Evolutionary conservation across 2,113 vertebrate species (phyloP).

Genomic region (Cichladusa arquata): DNA sequence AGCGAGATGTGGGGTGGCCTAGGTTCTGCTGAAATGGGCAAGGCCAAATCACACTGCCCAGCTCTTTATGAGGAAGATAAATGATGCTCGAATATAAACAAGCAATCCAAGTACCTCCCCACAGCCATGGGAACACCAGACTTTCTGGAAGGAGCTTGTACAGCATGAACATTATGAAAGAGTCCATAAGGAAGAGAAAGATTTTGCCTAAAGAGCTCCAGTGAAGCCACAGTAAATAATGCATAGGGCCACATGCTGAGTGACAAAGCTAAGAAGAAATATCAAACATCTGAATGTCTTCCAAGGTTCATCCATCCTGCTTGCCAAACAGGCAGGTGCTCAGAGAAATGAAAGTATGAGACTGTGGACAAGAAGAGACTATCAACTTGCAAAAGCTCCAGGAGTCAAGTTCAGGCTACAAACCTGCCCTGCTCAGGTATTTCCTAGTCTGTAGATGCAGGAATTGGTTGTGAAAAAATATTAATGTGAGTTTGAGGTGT

Average conservation of each 20-base stretch:
- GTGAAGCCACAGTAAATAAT: background rate
- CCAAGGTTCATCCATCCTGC: background rate
- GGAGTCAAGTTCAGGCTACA: background rate
- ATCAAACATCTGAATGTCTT: background rate
- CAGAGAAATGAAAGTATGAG: background rate
- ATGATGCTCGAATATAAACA: background rate
- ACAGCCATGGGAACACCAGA: background rate
- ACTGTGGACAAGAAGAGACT: background rate
- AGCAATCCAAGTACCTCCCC: background rate
- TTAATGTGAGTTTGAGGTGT: background rate
- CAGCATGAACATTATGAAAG: background rate
- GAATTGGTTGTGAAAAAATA: background rate
- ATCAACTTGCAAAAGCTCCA: background rate
- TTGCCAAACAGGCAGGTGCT: background rate
- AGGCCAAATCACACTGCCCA: background rate
- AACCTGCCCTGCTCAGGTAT: background rate
- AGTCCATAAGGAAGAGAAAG: background rate
- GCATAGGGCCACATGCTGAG: background rate
- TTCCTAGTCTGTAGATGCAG: background rate
- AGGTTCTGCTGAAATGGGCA: background rate
- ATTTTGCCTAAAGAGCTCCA: background rate
- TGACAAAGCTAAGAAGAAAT: background rate
- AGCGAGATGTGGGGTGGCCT: accelerated
- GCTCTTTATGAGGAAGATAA: background rate
- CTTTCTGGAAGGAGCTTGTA: background rate